Conservation (phyloP, 2,797 vertebrate species). For the Periophthalmus magnuspinnatus region DNA sequence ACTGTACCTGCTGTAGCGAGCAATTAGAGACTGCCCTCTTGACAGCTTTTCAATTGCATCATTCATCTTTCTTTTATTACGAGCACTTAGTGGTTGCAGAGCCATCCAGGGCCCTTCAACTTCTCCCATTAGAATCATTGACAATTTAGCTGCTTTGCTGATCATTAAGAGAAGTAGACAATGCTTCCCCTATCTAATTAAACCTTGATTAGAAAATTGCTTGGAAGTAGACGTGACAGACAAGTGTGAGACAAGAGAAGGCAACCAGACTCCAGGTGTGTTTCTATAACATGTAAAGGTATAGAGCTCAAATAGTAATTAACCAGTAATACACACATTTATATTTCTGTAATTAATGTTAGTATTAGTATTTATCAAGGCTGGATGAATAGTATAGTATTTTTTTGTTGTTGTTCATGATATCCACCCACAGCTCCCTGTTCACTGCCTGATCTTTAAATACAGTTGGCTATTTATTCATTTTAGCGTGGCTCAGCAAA, state of each 20-base stretch:
- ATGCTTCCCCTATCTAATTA: slow-evolving; percentile 67
- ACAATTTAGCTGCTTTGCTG: slow-evolving; percentile 61
- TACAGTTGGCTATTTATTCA: too few species aligned
- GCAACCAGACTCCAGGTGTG: slow-evolving; percentile 36
- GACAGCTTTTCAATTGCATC: slow-evolving; percentile 62
- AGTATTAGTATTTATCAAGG: too few species aligned
- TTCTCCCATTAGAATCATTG: slow-evolving; percentile 58
- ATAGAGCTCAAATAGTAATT: background rate
- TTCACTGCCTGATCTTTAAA: too few species aligned
- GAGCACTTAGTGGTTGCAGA: slow-evolving; percentile 45
- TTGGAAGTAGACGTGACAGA: slow-evolving; percentile 49
- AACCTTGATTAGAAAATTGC: slow-evolving; percentile 68
- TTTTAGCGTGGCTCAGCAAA: too few species aligned
- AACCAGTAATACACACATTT: background rate
- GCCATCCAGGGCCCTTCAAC: slow-evolving; percentile 43
- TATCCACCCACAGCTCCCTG: too few species aligned
- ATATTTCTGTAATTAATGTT: too few species aligned
- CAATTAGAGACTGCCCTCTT: slow-evolving; percentile 29
- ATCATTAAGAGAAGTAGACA: slow-evolving; percentile 53
- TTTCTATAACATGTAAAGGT: slow-evolving; percentile 20
- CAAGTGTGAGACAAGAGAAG: slow-evolving; percentile 22
- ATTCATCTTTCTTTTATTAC: slow-evolving; percentile 42
- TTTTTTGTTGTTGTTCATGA: too few species aligned
- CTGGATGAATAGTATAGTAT: too few species aligned
- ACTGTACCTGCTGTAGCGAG: background rate